phyloP scores from a whole-genome alignment of 1,140 invertebrate species.

The Lucilia sericata region DNA sequence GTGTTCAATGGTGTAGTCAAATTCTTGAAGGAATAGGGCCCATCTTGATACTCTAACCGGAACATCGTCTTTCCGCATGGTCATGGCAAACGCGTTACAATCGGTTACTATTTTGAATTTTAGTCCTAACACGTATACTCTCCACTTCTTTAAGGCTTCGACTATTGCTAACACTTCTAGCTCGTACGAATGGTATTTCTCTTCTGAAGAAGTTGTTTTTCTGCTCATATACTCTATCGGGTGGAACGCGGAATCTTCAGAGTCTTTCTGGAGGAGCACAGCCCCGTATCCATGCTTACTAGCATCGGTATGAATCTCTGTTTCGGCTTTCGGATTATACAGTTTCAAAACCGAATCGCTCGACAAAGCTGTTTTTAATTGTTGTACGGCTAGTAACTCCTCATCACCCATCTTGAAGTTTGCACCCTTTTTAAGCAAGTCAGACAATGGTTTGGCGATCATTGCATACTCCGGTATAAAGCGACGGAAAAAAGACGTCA shows the following conservation, averaged over 20 bases:
- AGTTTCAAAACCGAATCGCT: background rate
- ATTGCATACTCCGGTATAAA: conserved; percentile 21
- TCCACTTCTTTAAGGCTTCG: background rate
- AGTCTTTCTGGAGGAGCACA: background rate
- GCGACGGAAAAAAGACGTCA: conserved; percentile 59
- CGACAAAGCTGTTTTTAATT: background rate
- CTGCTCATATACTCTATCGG: conserved; percentile 26
- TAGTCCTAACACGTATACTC: background rate
- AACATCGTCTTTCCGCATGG: conserved; percentile 20
- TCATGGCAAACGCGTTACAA: conserved; percentile 26
- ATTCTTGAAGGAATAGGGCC: conserved; percentile 37
- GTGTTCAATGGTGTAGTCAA: conserved; percentile 10
- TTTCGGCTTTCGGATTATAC: background rate
- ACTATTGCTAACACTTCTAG: background rate
- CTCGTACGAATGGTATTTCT: conserved; percentile 27
- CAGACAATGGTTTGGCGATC: background rate
- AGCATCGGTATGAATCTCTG: background rate
- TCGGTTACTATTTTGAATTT: background rate
- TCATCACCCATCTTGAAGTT: background rate
- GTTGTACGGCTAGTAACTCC: background rate
- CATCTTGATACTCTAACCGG: background rate
- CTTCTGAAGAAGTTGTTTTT: background rate
- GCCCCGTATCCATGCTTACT: background rate
- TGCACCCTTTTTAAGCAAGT: background rate
- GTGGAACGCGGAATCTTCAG: background rate